A percentile compares a stretch with the other conserved stretches of the same genome.
phyloP scores from a whole-genome alignment of 1,140 invertebrate genomes.

The Druon quercuslanigerum region DNA sequence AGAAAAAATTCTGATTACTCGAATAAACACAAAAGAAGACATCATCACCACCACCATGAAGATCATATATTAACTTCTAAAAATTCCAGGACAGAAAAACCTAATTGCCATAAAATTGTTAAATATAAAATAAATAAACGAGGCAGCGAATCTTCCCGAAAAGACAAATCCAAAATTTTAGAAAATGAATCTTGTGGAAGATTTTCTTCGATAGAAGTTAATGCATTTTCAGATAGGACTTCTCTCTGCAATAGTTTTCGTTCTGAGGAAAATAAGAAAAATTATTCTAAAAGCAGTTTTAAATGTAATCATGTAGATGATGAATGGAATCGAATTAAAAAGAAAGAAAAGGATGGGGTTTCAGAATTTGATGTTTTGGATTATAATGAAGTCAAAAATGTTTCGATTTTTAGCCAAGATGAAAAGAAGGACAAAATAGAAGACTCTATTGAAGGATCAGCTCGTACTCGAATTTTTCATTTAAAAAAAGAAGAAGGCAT shows the following conservation, averaged over 20 bases:
- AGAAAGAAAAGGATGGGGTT: not conserved
- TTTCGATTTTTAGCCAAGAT: not conserved
- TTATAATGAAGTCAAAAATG: too few species aligned
- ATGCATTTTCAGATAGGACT: too few species aligned
- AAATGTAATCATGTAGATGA: not conserved
- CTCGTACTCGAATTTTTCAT: conserved; percentile 10
- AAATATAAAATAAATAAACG: not conserved
- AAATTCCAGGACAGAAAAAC: not conserved
- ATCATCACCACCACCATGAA: not conserved
- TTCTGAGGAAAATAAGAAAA: not conserved
- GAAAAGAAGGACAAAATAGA: not conserved
- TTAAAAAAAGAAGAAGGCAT: not conserved
- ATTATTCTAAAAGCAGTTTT: not conserved
- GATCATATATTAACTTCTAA: not conserved
- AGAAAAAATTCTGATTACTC: not conserved
- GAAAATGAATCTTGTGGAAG: too few species aligned
- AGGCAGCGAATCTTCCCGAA: too few species aligned
- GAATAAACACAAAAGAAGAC: not conserved
- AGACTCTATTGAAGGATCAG: conserved; percentile 10
- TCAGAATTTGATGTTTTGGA: not conserved
- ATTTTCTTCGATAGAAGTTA: too few species aligned
- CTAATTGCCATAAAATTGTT: not conserved
- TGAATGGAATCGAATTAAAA: not conserved
- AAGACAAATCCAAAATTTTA: too few species aligned
- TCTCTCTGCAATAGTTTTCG: not conserved